phyloP scores from a whole-genome alignment of 2,113 vertebrate species.

The Limnothrissa miodon region DNA sequence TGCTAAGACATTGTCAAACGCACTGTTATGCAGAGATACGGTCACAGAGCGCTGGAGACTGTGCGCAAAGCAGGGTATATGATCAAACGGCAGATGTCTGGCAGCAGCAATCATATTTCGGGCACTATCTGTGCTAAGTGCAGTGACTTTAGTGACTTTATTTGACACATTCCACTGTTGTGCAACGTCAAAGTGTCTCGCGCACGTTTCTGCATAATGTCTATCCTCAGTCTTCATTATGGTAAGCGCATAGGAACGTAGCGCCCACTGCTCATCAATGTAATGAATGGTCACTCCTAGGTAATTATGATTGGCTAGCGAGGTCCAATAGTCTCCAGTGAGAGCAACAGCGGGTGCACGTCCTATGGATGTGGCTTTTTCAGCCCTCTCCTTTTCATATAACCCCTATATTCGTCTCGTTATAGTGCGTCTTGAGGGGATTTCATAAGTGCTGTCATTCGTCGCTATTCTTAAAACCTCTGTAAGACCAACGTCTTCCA shows the following conservation, averaged over 20 bases:
- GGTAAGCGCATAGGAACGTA: too few species aligned
- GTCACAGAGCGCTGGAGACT: background rate
- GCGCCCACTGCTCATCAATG: too few species aligned
- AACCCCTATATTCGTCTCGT: background rate
- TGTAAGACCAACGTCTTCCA: constrained; percentile 24
- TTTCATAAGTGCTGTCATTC: constrained; percentile 11
- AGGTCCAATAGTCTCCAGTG: too few species aligned
- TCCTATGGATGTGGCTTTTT: background rate
- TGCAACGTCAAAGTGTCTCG: too few species aligned
- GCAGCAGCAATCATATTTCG: background rate
- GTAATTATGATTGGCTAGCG: too few species aligned
- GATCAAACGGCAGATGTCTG: background rate
- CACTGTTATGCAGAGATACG: background rate
- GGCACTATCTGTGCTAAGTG: background rate
- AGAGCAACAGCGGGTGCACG: too few species aligned
- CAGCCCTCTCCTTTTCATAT: constrained; percentile 32
- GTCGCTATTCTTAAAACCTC: constrained; percentile 23
- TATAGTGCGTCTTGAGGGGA: constrained; percentile 27
- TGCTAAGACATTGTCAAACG: background rate
- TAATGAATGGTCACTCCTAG: too few species aligned
- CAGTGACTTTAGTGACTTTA: too few species aligned
- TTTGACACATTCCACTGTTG: too few species aligned
- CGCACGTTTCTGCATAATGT: too few species aligned
- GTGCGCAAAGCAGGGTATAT: background rate
- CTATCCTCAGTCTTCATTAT: too few species aligned